Percentiles rank a stretch among this genome's conserved stretches.
phyloP scores from a whole-genome alignment of 2,888 invertebrate genomes.

The Cremastinae sp. region DNA sequence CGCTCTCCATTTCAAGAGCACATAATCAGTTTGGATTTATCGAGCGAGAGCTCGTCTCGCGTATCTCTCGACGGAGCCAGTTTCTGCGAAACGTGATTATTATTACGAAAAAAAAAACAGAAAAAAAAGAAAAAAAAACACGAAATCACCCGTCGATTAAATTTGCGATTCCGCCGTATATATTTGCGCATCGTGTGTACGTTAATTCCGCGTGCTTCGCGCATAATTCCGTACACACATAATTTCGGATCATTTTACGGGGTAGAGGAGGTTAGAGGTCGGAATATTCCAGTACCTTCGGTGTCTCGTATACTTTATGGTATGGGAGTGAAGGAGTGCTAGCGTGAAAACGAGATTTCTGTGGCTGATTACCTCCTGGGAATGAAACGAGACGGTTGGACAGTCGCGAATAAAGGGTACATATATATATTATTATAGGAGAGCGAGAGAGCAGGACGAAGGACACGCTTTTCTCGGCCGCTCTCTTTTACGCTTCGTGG shows the following conservation, averaged over 20 bases:
- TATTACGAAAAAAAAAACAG: constrained; percentile 1
- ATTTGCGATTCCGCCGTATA: too few relatives aligned
- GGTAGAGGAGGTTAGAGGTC: background rate
- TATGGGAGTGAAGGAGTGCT: constrained; percentile 2
- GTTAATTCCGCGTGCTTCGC: too few relatives aligned
- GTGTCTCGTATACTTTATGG: background rate
- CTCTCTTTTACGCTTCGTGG: too few relatives aligned
- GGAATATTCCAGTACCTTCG: background rate
- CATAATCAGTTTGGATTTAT: constrained; percentile 60
- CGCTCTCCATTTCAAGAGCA: constrained; percentile 29
- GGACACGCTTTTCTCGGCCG: constrained; percentile 9
- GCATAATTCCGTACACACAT: background rate
- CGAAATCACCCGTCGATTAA: constrained; percentile 17
- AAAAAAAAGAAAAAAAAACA: constrained; percentile 20
- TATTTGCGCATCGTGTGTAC: too few relatives aligned
- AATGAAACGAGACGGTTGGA: constrained; percentile 60
- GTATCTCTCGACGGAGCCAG: constrained; percentile 38
- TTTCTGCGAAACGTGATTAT: background rate
- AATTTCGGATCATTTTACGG: background rate
- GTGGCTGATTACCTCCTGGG: constrained; percentile 57
- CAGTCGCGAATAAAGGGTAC: constrained; percentile 55
- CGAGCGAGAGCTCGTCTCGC: constrained; percentile 50
- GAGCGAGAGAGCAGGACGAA: constrained; percentile 38
- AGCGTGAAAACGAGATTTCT: constrained; percentile 59
- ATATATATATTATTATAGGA: too few relatives aligned